These are phyloP conservation scores for Elmis aenea DNA, from an alignment of 2,888 invertebrate genomes.

Conservation along the genomic window DNA sequence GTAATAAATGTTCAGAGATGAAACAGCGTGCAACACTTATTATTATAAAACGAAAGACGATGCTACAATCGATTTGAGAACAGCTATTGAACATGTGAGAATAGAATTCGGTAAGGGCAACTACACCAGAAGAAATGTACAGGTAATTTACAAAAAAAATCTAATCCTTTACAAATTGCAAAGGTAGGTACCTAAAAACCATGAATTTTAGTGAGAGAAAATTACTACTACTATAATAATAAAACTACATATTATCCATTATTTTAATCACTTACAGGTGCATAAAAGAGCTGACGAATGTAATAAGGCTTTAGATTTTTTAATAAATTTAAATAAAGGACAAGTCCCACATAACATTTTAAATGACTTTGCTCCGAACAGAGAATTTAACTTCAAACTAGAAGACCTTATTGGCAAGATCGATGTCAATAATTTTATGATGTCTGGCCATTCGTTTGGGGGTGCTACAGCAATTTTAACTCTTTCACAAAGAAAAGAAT, in stretches of 20 bases:
- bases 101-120: slow-evolving; percentile 43
- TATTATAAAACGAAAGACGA: slow-evolving; percentile 43
- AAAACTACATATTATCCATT: too few relatives aligned
- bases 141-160: too few relatives aligned
- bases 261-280: slow-evolving; percentile 41
- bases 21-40: slow-evolving; percentile 47
- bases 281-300: slow-evolving; percentile 51
- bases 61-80: slow-evolving; percentile 36
- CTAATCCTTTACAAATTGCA: too few relatives aligned
- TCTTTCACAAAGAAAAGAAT: slow-evolving; percentile 49
- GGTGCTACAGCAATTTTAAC: slow-evolving; percentile 57
- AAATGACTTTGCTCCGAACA: slow-evolving; percentile 32
- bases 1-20: slow-evolving; percentile 40
- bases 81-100: slow-evolving; percentile 36
- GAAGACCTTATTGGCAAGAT: slow-evolving; percentile 43
- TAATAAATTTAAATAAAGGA: slow-evolving; percentile 50
- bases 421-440: slow-evolving; percentile 46
- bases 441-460: slow-evolving; percentile 65
- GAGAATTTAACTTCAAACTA: slow-evolving; percentile 31
- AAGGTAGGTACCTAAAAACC: too few relatives aligned
- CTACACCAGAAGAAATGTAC: slow-evolving; percentile 40
- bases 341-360: slow-evolving; percentile 47
- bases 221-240: too few relatives aligned
- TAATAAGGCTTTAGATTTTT: slow-evolving; percentile 47
- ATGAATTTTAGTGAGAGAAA: too few relatives aligned